These are phyloP conservation scores for Sitophilus oryzae DNA, from an alignment of 1,140 invertebrate species.

Conservation along the genomic window DNA sequence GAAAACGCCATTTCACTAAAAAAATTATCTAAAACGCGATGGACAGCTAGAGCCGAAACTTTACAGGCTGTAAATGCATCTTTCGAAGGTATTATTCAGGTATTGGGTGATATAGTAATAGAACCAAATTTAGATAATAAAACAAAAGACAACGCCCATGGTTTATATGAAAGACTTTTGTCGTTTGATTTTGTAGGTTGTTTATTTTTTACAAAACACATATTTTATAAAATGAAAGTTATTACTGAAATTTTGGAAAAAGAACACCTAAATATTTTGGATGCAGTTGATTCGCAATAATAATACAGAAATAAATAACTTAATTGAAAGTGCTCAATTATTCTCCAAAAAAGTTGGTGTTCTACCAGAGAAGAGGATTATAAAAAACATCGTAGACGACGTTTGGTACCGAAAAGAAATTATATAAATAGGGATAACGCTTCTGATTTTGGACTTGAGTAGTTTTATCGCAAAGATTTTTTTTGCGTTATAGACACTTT, in stretches of 20 bases:
- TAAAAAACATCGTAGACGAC: not conserved
- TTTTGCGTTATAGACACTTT: not conserved
- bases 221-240: conserved; percentile 1
- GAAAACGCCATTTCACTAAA: not conserved
- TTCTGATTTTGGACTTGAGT: not conserved
- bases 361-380: not conserved
- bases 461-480: not conserved
- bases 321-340: not conserved
- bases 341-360: not conserved
- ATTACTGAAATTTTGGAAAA: not conserved
- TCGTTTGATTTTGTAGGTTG: not conserved
- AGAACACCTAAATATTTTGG: not conserved
- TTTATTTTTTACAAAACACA: conserved; percentile 1
- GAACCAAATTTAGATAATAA: not conserved
- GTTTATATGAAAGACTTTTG: not conserved
- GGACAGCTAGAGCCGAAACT: conserved; percentile 1
- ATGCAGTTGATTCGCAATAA: not conserved
- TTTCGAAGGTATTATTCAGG: not conserved
- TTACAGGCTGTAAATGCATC: not conserved
- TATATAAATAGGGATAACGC: not conserved
- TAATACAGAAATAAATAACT: not conserved
- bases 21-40: not conserved
- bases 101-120: not conserved
- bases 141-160: not conserved
- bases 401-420: not conserved